These are phyloP conservation scores for Todiramphus saurophagus DNA, from an alignment of 2,113 vertebrate species.

Conservation along the genomic window DNA sequence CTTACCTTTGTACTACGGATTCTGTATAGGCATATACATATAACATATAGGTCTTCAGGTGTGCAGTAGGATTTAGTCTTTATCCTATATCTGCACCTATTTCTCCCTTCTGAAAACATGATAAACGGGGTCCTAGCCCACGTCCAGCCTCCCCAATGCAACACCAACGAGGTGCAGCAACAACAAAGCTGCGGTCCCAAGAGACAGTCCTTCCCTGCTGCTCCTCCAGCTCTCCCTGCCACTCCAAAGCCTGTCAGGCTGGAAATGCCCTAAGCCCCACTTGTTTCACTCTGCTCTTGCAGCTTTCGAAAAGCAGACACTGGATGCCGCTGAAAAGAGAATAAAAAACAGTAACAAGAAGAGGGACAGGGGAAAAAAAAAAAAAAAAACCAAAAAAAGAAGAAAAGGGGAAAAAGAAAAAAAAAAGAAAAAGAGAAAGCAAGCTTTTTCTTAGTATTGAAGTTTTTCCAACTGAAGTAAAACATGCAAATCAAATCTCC, in stretches of 20 bases:
- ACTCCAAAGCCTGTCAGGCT: background rate
- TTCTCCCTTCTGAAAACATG: background rate
- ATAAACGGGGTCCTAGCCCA: accelerated
- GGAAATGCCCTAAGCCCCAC: background rate
- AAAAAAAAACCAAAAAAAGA: too few species aligned
- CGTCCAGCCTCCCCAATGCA: background rate
- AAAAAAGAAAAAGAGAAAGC: background rate
- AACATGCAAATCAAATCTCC: background rate
- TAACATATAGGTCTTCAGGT: background rate
- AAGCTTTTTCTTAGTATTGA: background rate
- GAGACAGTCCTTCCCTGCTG: background rate
- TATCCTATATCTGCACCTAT: accelerated
- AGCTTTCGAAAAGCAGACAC: background rate
- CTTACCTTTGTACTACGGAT: background rate
- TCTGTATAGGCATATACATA: background rate
- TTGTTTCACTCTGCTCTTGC: background rate
- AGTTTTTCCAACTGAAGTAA: background rate
- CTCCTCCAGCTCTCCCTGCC: background rate
- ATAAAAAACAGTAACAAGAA: background rate
- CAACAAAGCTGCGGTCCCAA: background rate
- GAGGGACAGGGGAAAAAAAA: too few species aligned
- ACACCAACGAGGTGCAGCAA: background rate
- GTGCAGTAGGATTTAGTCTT: background rate
- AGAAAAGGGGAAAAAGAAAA: too few species aligned
- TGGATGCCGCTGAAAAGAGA: background rate